These are phyloP conservation scores for Psylliodes chrysocephalus DNA, from an alignment of 2,888 invertebrate genomes.

Conservation along the genomic window DNA sequence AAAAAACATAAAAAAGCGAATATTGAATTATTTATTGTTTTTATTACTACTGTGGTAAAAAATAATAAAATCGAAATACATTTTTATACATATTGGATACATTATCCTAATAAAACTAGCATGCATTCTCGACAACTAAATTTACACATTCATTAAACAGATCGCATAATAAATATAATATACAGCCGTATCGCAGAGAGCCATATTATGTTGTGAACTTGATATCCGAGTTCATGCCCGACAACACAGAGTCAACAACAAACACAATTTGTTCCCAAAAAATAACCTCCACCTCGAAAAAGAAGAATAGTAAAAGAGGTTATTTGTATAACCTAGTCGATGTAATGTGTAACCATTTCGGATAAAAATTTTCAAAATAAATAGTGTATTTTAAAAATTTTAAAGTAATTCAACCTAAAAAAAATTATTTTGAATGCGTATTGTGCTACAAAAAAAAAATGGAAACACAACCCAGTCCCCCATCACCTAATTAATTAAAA, in stretches of 20 bases:
- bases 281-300: neutral
- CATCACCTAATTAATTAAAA: too few species aligned
- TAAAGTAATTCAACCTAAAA: too few species aligned
- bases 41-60: constrained; percentile 64
- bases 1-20: constrained; percentile 40
- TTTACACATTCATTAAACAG: constrained; percentile 61
- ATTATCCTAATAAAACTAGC: constrained; percentile 61
- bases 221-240: constrained; percentile 23
- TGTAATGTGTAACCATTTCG: too few species aligned
- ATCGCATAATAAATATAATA: constrained; percentile 62
- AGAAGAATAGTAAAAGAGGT: neutral
- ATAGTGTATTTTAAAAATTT: too few species aligned
- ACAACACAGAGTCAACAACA: constrained; percentile 19
- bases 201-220: constrained; percentile 50
- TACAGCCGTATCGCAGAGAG: constrained; percentile 63
- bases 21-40: constrained; percentile 50
- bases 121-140: constrained; percentile 62
- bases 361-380: too few species aligned
- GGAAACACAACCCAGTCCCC: too few species aligned
- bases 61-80: constrained; percentile 65
- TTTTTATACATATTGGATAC: constrained; percentile 61
- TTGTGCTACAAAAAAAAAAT: too few species aligned
- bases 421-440: too few species aligned
- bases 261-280: neutral
- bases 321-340: too few species aligned